These are phyloP conservation scores for Apocrypta bakeri DNA, from an alignment of 1,140 invertebrate species.

Conservation along the genomic window DNA sequence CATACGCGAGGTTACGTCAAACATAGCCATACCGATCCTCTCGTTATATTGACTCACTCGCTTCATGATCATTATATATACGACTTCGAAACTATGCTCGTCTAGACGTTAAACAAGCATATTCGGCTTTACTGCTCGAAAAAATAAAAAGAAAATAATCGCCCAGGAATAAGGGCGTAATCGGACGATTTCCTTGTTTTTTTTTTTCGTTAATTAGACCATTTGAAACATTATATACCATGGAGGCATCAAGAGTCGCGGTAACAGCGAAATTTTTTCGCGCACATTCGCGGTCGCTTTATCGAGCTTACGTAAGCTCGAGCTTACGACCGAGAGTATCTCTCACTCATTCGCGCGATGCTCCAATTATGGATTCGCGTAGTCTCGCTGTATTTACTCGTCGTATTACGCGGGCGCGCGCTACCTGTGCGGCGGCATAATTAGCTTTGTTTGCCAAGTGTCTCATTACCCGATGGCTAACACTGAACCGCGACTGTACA, in stretches of 20 bases:
- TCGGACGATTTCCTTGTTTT: not conserved
- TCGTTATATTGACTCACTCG: not conserved
- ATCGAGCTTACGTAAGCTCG: conserved; percentile 55
- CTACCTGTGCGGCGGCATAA: conserved; percentile 58
- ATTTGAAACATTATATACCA: not conserved
- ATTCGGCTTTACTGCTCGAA: not conserved
- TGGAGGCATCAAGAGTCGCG: not conserved
- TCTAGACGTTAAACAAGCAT: not conserved
- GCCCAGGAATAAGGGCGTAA: not conserved
- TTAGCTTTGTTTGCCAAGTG: conserved; percentile 70
- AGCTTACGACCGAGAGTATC: not conserved
- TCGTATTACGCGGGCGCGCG: conserved; percentile 35
- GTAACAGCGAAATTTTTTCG: conserved; percentile 16
- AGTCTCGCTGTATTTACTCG: conserved; percentile 57
- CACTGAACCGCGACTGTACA: not conserved
- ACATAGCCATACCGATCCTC: not conserved
- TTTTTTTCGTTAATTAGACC: conserved; percentile 32
- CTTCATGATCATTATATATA: not conserved
- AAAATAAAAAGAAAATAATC: not conserved
- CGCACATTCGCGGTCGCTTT: conserved; percentile 52
- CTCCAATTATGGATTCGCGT: conserved; percentile 64
- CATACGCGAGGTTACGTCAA: no score
- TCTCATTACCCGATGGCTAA: conserved; percentile 62
- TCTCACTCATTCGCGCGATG: conserved; percentile 41
- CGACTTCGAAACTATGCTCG: not conserved